Percentiles rank a stretch among this genome's conserved stretches.
Evolutionary conservation across 2,113 vertebrate species (phyloP).

Genomic region (Butorides virescens): DNA sequence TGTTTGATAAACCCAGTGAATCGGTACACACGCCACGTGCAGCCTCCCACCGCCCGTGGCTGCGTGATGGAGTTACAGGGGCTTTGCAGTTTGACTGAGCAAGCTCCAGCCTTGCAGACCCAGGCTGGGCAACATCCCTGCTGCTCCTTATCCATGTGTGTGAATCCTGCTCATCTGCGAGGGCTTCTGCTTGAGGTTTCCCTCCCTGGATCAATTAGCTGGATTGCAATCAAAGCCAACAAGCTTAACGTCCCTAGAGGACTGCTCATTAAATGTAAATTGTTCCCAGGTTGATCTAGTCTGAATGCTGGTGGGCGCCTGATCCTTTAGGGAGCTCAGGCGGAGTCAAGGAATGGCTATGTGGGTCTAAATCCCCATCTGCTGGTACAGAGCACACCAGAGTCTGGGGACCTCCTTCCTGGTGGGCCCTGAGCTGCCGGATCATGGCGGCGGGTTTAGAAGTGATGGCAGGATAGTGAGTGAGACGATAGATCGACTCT

Average conservation of each 20-base stretch:
- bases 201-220: neutral
- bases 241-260: neutral
- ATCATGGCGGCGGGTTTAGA: rapidly evolving
- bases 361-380: neutral
- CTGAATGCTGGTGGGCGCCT: neutral
- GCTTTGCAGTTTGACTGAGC: neutral
- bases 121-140: neutral
- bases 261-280: neutral
- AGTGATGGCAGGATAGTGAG: neutral
- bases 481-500: too few species aligned
- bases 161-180: neutral
- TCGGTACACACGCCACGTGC: rapidly evolving
- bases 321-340: rapidly evolving
- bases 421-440: neutral
- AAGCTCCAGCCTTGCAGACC: neutral
- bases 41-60: neutral
- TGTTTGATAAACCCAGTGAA: neutral
- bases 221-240: neutral
- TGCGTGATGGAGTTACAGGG: neutral
- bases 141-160: neutral
- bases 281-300: neutral
- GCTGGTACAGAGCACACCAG: neutral
- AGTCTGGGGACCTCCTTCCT: neutral
- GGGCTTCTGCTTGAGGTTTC: neutral
- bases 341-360: neutral